Evolutionary conservation across 2,797 vertebrate genomes (phyloP).

Genomic region (Gouania willdenowi): DNA sequence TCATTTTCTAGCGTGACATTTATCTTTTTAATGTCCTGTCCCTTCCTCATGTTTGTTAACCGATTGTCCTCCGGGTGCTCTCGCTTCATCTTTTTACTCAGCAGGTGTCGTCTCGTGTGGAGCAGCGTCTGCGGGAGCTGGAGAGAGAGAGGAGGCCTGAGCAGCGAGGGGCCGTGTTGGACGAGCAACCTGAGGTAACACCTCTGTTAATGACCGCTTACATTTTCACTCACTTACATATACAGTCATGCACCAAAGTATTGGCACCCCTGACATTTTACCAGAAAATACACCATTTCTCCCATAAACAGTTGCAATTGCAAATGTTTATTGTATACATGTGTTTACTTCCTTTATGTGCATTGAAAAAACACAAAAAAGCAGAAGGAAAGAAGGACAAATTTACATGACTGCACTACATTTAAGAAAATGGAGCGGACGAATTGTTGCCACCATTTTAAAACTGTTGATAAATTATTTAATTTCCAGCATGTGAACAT

Average conservation of each 20-base stretch:
- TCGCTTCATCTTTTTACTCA: conserved; percentile 18
- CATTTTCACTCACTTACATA: background rate
- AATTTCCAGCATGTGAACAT: no score
- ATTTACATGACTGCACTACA: no score
- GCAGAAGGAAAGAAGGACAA: background rate
- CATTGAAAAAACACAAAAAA: no score
- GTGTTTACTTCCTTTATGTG: no score
- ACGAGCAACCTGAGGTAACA: conserved; percentile 85
- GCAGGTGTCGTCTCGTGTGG: conserved; percentile 84
- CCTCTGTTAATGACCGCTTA: background rate
- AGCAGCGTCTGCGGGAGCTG: conserved; percentile 85
- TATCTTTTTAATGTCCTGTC: conserved; percentile 53
- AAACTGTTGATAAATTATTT: no score
- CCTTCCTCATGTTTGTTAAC: no score
- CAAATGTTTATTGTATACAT: background rate
- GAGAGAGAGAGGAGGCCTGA: conserved; percentile 76
- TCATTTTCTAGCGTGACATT: conserved; percentile 14
- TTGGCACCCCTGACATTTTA: no score
- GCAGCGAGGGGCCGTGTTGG: conserved; percentile 71
- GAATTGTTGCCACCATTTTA: no score
- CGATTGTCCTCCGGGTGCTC: conserved; percentile 17
- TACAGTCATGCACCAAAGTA: background rate
- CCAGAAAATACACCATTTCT: no score
- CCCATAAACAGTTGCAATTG: no score
- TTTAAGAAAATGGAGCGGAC: no score